phyloP scores from a whole-genome alignment of 2,113 vertebrate species.

The Microtus oregoni region DNA sequence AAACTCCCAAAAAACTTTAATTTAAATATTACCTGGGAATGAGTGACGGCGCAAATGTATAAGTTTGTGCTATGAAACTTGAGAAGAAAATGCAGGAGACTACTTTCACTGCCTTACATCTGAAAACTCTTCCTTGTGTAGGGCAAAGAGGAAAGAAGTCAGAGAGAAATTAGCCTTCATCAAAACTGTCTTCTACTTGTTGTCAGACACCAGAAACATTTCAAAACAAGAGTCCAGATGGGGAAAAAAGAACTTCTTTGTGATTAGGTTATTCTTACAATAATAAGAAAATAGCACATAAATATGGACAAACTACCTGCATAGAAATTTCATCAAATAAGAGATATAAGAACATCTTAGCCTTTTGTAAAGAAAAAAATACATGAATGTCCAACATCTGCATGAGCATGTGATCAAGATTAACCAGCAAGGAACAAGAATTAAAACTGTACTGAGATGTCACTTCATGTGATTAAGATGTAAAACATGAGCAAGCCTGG shows the following conservation, averaged over 20 bases:
- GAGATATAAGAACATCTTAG: not conserved
- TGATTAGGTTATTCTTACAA: slow-evolving; percentile 14
- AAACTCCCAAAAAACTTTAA: not conserved
- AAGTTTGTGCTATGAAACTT: not conserved
- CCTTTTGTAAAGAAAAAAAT: not conserved
- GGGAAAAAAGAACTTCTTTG: not conserved
- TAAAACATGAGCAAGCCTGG: not conserved
- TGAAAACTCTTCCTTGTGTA: not conserved
- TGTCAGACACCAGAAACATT: not conserved
- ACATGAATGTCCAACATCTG: too few relatives aligned
- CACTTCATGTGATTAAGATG: not conserved
- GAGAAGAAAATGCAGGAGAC: not conserved
- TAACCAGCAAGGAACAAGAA: too few relatives aligned
- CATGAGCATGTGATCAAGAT: too few relatives aligned
- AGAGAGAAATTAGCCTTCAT: not conserved
- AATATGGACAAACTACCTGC: not conserved
- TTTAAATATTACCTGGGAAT: slow-evolving; percentile 19
- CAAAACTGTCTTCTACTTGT: not conserved
- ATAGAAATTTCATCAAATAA: not conserved
- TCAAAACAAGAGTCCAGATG: not conserved
- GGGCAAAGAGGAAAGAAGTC: not conserved
- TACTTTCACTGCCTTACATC: not conserved
- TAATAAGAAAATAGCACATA: not conserved
- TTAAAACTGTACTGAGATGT: too few relatives aligned
- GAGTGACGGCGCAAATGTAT: not conserved